These are phyloP conservation scores for Pseudeuparius sepicola DNA, from an alignment of 2,888 invertebrate species.

Conservation along the genomic window DNA sequence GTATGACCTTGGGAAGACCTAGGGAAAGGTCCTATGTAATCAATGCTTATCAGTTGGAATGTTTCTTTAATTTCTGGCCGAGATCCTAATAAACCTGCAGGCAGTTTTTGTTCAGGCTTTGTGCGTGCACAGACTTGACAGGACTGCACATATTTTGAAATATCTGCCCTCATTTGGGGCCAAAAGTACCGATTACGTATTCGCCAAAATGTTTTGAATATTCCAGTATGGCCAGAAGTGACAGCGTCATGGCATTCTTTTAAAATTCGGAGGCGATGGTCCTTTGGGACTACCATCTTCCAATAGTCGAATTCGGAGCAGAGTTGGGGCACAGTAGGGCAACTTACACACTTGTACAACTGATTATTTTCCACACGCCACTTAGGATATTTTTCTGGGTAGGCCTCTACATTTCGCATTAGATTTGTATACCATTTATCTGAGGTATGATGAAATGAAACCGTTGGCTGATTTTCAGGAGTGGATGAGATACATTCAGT, in stretches of 20 bases:
- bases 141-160: conserved; percentile 5
- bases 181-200: conserved; percentile 10
- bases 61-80: background rate
- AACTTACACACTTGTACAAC: conserved; percentile 9
- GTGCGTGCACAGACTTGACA: conserved; percentile 9
- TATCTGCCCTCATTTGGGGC: conserved; percentile 8
- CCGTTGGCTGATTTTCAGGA: background rate
- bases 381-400: conserved; percentile 2
- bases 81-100: conserved; percentile 4
- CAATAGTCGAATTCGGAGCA: conserved; percentile 5
- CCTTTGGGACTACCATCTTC: conserved; percentile 13
- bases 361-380: conserved; percentile 9
- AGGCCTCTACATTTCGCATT: background rate
- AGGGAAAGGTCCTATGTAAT: background rate
- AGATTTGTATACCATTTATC: conserved; percentile 11
- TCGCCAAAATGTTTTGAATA: conserved; percentile 8
- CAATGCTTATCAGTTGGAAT: background rate
- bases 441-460: background rate
- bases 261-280: conserved; percentile 1
- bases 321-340: background rate
- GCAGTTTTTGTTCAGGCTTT: conserved; percentile 7
- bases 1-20: background rate
- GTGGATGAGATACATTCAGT: no score
- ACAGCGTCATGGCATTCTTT: conserved; percentile 4
- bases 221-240: conserved; percentile 14